Conservation (phyloP, 1,140 invertebrate genomes). For the Eumaeus atala region DNA sequence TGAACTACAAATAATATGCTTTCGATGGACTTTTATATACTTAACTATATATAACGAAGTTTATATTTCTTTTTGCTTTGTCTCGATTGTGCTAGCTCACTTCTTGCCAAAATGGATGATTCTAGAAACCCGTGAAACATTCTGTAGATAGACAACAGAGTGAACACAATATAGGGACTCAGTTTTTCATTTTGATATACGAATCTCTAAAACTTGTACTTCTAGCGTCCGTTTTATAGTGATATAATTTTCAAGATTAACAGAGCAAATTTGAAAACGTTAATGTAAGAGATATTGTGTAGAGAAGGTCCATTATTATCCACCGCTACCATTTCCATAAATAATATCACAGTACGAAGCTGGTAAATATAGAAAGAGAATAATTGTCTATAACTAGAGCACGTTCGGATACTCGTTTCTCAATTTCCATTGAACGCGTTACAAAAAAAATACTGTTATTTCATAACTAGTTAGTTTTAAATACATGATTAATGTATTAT, state of each 20-base stretch:
- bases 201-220: too few species aligned
- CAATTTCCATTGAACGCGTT: not conserved
- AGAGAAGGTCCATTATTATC: not conserved
- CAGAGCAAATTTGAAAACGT: not conserved
- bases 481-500: slow-evolving; percentile 1
- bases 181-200: too few species aligned
- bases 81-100: too few species aligned
- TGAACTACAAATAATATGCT: too few species aligned
- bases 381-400: not conserved
- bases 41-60: too few species aligned
- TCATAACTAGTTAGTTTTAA: not conserved
- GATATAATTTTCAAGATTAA: not conserved
- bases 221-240: too few species aligned
- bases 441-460: not conserved
- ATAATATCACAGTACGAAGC: not conserved
- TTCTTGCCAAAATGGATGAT: too few species aligned
- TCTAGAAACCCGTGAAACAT: too few species aligned
- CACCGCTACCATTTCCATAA: not conserved
- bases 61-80: too few species aligned
- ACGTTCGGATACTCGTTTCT: not conserved
- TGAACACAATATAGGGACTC: too few species aligned
- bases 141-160: too few species aligned
- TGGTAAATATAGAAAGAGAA: not conserved
- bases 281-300: not conserved
- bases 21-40: too few species aligned